Evolutionary conservation across 35 echinoderm and acorn worm genomes (phyloP).

Genomic region (Holothuria glaberrima): DNA sequence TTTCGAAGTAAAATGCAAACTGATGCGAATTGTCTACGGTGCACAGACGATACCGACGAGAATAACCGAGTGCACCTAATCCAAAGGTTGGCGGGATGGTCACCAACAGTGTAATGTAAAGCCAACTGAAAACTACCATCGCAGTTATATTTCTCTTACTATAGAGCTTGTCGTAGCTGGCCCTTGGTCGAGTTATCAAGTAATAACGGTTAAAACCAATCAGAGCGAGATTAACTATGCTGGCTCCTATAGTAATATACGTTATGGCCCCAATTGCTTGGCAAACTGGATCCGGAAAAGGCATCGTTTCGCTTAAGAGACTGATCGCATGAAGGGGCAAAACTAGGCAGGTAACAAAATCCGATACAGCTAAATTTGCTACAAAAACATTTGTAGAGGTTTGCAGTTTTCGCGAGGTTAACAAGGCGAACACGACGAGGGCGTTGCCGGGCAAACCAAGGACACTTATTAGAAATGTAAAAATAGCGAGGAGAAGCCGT

Average conservation of each 20-base stretch:
- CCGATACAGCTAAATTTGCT: conserved; percentile 68
- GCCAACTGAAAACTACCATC: conserved; percentile 58
- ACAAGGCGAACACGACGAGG: neutral
- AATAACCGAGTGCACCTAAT: conserved; percentile 48
- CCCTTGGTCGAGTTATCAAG: conserved; percentile 54
- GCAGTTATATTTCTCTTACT: neutral
- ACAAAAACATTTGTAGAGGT: conserved; percentile 73
- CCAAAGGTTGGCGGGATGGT: conserved; percentile 21
- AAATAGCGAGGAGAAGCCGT: neutral
- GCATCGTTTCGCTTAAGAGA: conserved; percentile 34
- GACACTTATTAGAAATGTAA: neutral
- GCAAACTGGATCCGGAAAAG: conserved; percentile 38
- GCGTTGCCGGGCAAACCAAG: neutral
- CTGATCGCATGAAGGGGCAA: conserved; percentile 43
- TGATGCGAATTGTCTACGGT: neutral
- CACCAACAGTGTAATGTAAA: conserved; percentile 4
- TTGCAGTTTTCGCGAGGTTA: conserved; percentile 9
- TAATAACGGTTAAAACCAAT: conserved; percentile 67
- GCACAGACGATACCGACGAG: conserved; percentile 31
- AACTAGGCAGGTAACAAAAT: conserved; percentile 31
- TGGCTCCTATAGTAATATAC: conserved; percentile 33
- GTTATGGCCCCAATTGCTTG: neutral
- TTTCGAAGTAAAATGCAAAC: neutral
- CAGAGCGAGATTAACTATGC: conserved; percentile 33
- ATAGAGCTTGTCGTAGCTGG: conserved; percentile 46